phyloP scores from a whole-genome alignment of 2,113 vertebrate species.

The Thymallus thymallus region DNA sequence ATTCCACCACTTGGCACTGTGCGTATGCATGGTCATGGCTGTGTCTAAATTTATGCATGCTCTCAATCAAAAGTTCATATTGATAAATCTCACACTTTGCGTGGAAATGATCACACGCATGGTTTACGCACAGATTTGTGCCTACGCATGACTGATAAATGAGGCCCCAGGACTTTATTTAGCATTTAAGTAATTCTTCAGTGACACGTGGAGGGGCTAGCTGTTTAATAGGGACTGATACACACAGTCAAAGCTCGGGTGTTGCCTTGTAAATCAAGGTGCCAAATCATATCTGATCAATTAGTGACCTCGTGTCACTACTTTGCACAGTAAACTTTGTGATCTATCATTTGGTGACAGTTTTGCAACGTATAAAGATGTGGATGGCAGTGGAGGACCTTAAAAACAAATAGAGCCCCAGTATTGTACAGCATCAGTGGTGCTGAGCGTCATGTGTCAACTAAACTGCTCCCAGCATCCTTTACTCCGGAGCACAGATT shows the following conservation, averaged over 20 bases:
- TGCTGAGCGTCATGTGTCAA: slow-evolving; percentile 44
- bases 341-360: slow-evolving; percentile 20
- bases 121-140: too few relatives aligned
- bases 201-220: not conserved
- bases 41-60: too few relatives aligned
- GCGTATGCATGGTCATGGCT: too few relatives aligned
- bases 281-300: slow-evolving; percentile 32
- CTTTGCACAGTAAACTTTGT: slow-evolving; percentile 36
- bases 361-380: slow-evolving; percentile 22
- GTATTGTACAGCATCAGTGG: slow-evolving; percentile 26
- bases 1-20: too few relatives aligned
- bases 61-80: too few relatives aligned
- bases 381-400: not conserved
- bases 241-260: not conserved
- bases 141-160: too few relatives aligned
- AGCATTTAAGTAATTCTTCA: not conserved
- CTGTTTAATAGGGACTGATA: not conserved
- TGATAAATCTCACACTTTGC: too few relatives aligned
- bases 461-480: slow-evolving; percentile 35
- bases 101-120: too few relatives aligned
- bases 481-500: slow-evolving; percentile 44
- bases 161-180: not conserved
- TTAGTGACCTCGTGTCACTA: slow-evolving; percentile 39
- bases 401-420: slow-evolving; percentile 14
- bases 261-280: slow-evolving; percentile 30